Evolutionary conservation across 2,113 vertebrate genomes (phyloP).

Genomic region (Colinus virginianus): DNA sequence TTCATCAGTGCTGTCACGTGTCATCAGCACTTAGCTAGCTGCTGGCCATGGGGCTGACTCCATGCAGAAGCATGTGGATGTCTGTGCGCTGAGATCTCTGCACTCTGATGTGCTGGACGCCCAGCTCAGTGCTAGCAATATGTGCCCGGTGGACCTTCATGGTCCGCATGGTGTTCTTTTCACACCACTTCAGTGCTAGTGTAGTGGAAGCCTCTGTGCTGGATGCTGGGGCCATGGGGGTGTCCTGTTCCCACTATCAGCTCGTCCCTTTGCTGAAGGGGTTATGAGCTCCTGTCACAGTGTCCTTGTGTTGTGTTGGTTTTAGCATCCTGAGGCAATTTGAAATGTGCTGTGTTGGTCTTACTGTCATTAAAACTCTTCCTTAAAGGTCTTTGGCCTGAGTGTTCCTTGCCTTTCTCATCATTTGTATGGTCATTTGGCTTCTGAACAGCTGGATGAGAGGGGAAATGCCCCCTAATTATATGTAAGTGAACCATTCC

Average conservation of each 20-base stretch:
- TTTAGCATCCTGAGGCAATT: not conserved
- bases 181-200: not conserved
- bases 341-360: not conserved
- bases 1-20: not conserved
- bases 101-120: not conserved
- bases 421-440: not conserved
- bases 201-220: not conserved
- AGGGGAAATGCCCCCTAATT: not conserved
- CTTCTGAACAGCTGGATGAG: not conserved
- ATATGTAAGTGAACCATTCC: not conserved
- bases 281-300: not conserved
- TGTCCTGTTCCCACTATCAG: not conserved
- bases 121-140: not conserved
- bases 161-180: not conserved
- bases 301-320: not conserved
- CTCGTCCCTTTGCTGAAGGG: fast-evolving
- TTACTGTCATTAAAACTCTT: not conserved
- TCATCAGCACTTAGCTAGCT: not conserved
- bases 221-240: not conserved
- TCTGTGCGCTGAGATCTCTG: not conserved
- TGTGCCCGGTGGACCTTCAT: not conserved
- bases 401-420: not conserved
- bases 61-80: not conserved
- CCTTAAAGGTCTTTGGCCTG: not conserved
- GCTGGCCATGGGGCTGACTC: not conserved